Evolutionary conservation across 2,888 invertebrate genomes (phyloP).

Genomic region (Agrotis ipsilon): DNA sequence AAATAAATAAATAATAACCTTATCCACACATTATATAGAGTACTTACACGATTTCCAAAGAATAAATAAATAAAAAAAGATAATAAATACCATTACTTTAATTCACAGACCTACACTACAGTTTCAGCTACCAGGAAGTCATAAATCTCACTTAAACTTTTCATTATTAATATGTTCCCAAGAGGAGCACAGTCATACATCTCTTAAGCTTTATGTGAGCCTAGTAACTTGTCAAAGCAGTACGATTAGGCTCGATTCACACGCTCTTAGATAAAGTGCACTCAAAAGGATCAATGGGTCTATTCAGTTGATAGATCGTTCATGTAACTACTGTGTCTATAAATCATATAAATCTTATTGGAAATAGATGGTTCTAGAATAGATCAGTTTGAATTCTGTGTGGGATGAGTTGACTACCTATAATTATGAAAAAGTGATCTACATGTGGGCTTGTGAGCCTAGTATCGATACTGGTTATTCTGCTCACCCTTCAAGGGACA

Average conservation of each 20-base stretch:
- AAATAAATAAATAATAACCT: not conserved
- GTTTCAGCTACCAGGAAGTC: constrained; percentile 26
- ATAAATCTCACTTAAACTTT: constrained; percentile 34
- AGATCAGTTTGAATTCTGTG: not conserved
- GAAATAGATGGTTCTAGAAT: constrained; percentile 21
- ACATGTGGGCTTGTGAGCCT: constrained; percentile 12
- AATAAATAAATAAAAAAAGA: constrained; percentile 27
- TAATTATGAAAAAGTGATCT: not conserved
- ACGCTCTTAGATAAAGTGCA: constrained; percentile 47
- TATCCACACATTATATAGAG: not conserved
- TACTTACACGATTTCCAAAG: not conserved
- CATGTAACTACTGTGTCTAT: constrained; percentile 17
- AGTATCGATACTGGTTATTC: constrained; percentile 16
- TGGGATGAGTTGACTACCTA: not conserved
- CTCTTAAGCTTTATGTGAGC: constrained; percentile 13
- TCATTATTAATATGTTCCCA: constrained; percentile 17
- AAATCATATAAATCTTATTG: constrained; percentile 24
- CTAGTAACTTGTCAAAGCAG: constrained; percentile 28
- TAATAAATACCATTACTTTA: constrained; percentile 37
- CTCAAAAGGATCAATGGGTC: constrained; percentile 38
- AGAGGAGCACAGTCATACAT: constrained; percentile 17
- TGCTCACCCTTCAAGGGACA: constrained; percentile 1
- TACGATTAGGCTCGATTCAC: constrained; percentile 34
- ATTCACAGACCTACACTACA: constrained; percentile 31
- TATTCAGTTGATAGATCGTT: constrained; percentile 33